A percentile compares a stretch with the other conserved stretches of the same genome.
Conservation (phyloP, 1,140 invertebrate species). For the Drosophila yakuba region DNA sequence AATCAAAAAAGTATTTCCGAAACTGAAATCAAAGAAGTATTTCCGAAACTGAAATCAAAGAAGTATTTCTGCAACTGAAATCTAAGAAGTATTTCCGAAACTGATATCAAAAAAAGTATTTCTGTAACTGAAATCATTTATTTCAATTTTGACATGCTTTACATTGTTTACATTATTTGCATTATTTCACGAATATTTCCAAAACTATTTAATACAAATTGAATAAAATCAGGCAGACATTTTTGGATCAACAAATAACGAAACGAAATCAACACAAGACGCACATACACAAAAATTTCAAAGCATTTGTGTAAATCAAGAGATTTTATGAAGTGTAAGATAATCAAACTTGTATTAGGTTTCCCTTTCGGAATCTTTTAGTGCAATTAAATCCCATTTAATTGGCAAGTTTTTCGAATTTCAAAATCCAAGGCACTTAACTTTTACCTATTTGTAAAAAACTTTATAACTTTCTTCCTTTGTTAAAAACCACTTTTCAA, state of each 20-base stretch:
- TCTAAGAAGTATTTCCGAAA: too few species aligned
- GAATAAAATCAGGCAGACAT: not conserved
- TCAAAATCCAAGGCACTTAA: not conserved
- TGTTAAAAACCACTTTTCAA: too few species aligned
- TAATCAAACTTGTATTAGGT: conserved; percentile 10
- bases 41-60: too few species aligned
- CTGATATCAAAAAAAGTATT: too few species aligned
- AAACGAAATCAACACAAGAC: conserved; percentile 1
- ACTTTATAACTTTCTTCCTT: not conserved
- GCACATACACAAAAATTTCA: not conserved
- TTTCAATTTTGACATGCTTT: too few species aligned
- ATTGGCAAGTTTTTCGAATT: not conserved
- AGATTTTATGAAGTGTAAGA: conserved; percentile 28
- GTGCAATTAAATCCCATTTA: conserved; percentile 6
- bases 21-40: too few species aligned
- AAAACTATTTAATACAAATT: not conserved
- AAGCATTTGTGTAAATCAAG: conserved; percentile 14
- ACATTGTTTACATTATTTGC: too few species aligned
- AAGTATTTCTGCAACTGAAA: too few species aligned
- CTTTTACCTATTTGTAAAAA: not conserved
- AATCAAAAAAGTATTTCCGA: too few species aligned
- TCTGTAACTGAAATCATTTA: too few species aligned
- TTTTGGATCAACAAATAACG: not conserved
- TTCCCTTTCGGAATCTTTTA: not conserved
- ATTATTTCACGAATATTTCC: too few species aligned